phyloP scores from a whole-genome alignment of 2,113 vertebrate genomes.

The Peucedramus taeniatus region DNA sequence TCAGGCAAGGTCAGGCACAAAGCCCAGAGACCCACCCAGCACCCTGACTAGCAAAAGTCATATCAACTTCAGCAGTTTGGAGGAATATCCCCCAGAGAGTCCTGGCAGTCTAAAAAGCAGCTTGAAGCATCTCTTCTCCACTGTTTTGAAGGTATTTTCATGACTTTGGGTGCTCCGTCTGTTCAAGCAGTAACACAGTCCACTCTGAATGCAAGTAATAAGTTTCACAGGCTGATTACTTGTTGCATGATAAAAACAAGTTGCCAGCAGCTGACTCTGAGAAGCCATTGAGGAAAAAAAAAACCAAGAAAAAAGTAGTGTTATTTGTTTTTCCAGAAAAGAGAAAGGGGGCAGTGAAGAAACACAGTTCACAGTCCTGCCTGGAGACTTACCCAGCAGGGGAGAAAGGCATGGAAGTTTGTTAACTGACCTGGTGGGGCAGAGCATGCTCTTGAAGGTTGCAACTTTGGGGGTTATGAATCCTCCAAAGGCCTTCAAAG shows the following conservation, averaged over 20 bases:
- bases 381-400: background rate
- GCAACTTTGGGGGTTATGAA: background rate
- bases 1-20: background rate
- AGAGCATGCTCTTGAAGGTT: rapidly evolving
- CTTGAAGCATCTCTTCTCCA: background rate
- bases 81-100: background rate
- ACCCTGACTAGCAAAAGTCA: background rate
- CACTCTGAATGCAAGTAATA: background rate
- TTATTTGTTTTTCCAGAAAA: background rate
- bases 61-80: background rate
- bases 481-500: background rate
- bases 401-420: background rate
- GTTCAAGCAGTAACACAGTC: background rate
- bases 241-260: background rate
- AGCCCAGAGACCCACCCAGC: background rate
- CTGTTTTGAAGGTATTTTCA: background rate
- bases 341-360: background rate
- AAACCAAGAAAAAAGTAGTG: background rate
- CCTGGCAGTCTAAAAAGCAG: background rate
- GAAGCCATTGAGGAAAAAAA: background rate
- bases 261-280: background rate
- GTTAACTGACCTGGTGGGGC: background rate
- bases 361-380: background rate
- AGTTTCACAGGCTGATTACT: background rate
- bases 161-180: background rate